These are phyloP conservation scores for Sebastes minor DNA, from an alignment of 2,797 vertebrate species.

Conservation along the genomic window DNA sequence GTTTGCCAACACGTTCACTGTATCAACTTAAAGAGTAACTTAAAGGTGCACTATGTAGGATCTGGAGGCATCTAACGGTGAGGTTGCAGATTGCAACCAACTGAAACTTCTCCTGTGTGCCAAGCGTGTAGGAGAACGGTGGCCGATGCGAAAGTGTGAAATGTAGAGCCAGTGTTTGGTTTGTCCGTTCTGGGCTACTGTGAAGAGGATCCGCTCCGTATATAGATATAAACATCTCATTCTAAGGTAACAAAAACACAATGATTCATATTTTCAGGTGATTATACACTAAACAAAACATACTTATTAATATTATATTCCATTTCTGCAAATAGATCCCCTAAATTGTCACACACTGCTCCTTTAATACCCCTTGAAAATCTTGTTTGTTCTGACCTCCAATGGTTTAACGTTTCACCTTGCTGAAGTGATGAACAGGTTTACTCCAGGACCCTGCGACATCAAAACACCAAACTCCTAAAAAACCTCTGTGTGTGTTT, in stretches of 20 bases:
- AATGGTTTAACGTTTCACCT: neutral
- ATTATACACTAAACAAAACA: neutral
- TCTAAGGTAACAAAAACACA: neutral
- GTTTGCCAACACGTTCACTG: too few relatives aligned
- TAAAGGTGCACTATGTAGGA: too few relatives aligned
- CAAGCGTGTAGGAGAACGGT: neutral
- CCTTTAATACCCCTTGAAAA: neutral
- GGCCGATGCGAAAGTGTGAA: rapidly evolving
- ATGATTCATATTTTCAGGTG: neutral
- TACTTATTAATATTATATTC: neutral
- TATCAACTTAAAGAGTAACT: too few relatives aligned
- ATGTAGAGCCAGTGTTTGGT: neutral
- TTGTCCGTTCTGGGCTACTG: neutral
- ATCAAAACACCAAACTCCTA: neutral
- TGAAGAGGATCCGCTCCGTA: too few relatives aligned
- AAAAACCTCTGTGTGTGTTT: neutral
- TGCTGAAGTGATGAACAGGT: neutral
- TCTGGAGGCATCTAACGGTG: neutral
- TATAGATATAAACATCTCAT: neutral
- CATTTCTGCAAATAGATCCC: neutral
- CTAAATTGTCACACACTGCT: neutral
- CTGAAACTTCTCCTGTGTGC: neutral
- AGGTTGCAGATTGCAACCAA: neutral
- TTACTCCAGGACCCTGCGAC: neutral
- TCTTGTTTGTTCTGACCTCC: neutral